These are phyloP conservation scores for Falcaria lacertinaria DNA, from an alignment of 2,888 invertebrate genomes.

Conservation along the genomic window DNA sequence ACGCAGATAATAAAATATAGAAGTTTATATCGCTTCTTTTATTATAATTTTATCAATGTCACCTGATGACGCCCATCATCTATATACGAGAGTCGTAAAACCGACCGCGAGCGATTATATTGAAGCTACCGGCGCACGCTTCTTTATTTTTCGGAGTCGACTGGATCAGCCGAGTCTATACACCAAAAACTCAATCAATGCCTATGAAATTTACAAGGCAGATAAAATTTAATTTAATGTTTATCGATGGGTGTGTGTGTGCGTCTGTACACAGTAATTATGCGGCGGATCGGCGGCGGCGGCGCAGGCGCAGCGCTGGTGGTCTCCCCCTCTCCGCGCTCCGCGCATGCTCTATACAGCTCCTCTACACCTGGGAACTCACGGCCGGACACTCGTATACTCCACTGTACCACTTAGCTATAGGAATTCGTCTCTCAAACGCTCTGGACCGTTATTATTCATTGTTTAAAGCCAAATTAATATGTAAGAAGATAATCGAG, in stretches of 20 bases:
- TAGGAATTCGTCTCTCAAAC: slow-evolving; percentile 37
- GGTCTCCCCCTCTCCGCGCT: slow-evolving; percentile 50
- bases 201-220: slow-evolving; percentile 72
- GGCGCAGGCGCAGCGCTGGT: slow-evolving; percentile 67
- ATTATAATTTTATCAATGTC: slow-evolving; percentile 39
- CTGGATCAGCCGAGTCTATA: slow-evolving; percentile 31
- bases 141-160: slow-evolving; percentile 27
- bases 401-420: slow-evolving; percentile 25
- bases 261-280: slow-evolving; percentile 73
- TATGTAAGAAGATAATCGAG: slow-evolving; percentile 23
- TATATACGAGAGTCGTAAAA: slow-evolving; percentile 33
- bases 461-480: slow-evolving; percentile 33
- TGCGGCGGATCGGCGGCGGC: slow-evolving; percentile 67
- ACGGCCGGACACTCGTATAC: slow-evolving; percentile 54
- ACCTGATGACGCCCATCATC: slow-evolving; percentile 35
- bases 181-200: slow-evolving; percentile 65
- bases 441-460: slow-evolving; percentile 36
- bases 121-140: slow-evolving; percentile 50
- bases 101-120: slow-evolving; percentile 50
- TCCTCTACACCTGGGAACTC: slow-evolving; percentile 64
- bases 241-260: slow-evolving; percentile 61
- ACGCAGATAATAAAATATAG: slow-evolving; percentile 37
- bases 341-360: slow-evolving; percentile 37
- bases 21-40: slow-evolving; percentile 35
- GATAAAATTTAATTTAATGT: slow-evolving; percentile 74